Percentiles rank a stretch among this genome's conserved stretches.
Evolutionary conservation across 2,113 vertebrate genomes (phyloP).

Genomic region (Nymphicus hollandicus): DNA sequence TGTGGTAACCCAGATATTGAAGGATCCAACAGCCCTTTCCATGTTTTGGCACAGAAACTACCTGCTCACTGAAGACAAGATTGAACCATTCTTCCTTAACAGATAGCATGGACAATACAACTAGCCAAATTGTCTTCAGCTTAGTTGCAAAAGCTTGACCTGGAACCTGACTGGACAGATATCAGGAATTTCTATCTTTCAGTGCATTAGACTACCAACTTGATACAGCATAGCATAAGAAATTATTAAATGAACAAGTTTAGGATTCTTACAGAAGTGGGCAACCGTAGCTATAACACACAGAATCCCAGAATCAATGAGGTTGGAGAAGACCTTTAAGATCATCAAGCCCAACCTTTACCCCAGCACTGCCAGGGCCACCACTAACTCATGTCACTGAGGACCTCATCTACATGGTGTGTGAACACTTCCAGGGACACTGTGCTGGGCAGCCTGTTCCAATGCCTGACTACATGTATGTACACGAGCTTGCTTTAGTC

Average conservation of each 20-base stretch:
- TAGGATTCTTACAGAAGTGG: not conserved
- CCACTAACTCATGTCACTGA: not conserved
- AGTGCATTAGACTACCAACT: not conserved
- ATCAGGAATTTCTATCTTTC: not conserved
- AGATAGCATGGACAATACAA: not conserved
- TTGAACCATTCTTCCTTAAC: not conserved
- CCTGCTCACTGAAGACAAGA: not conserved
- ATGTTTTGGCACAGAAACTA: not conserved
- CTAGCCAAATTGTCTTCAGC: not conserved
- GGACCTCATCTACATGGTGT: not conserved
- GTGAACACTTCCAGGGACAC: not conserved
- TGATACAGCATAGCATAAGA: not conserved
- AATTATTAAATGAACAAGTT: not conserved
- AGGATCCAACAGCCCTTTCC: not conserved
- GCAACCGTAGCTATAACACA: not conserved
- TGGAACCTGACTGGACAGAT: not conserved
- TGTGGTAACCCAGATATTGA: not conserved
- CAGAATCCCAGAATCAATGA: not conserved
- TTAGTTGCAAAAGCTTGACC: not conserved
- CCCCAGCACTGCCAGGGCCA: not conserved
- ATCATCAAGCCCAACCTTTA: not conserved
- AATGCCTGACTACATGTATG: not conserved
- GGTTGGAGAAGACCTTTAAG: not conserved
- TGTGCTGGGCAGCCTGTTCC: not conserved
- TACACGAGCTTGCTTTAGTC: not conserved